Evolutionary conservation across 2,113 vertebrate genomes (phyloP).

Genomic region (Oreochromis niloticus): DNA sequence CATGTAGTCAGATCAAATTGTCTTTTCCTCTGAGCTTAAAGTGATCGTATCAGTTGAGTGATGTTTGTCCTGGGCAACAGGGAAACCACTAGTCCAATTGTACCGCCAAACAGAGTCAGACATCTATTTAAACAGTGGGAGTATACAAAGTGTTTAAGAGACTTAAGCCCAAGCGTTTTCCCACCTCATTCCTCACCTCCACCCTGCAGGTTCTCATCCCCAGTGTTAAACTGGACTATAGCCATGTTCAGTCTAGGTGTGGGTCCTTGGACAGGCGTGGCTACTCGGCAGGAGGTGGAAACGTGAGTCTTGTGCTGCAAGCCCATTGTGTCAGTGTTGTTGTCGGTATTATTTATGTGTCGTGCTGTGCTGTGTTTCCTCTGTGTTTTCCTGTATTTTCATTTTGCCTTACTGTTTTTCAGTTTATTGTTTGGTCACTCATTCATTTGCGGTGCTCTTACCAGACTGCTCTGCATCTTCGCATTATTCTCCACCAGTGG

Average conservation of each 20-base stretch:
- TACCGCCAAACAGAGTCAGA: neutral
- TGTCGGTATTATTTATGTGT: slow-evolving; percentile 12
- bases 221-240: slow-evolving; percentile 73
- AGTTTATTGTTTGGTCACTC: neutral
- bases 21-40: neutral
- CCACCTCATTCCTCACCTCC: slow-evolving; percentile 53
- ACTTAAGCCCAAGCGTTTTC: slow-evolving; percentile 4
- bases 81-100: neutral
- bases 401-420: neutral
- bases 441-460: neutral
- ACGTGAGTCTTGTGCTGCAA: slow-evolving; percentile 67
- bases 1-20: neutral
- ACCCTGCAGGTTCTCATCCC: slow-evolving; percentile 67
- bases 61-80: neutral
- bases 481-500: neutral
- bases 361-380: slow-evolving; percentile 8
- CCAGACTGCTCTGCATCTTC: neutral
- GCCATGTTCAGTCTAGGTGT: slow-evolving; percentile 75
- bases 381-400: neutral
- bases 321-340: slow-evolving; percentile 39
- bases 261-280: slow-evolving; percentile 74
- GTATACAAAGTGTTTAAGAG: neutral
- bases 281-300: slow-evolving; percentile 70
- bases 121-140: neutral
- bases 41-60: neutral